These are phyloP conservation scores for Calosoma granatense DNA, from an alignment of 1,140 invertebrate species.

Conservation along the genomic window DNA sequence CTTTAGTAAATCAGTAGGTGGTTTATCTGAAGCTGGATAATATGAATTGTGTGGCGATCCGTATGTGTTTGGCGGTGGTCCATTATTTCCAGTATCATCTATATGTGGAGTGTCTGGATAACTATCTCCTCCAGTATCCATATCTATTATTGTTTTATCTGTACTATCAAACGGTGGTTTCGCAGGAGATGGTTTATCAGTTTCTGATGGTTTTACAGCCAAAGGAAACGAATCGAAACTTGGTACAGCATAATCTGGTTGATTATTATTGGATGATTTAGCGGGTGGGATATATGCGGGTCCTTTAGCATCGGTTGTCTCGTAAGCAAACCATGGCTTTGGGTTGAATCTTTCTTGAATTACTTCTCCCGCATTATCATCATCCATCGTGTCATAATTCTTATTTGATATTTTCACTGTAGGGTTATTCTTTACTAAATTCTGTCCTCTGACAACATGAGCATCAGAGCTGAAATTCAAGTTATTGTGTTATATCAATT, in stretches of 20 bases:
- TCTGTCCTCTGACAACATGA: conserved; percentile 19
- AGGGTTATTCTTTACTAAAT: conserved; percentile 17
- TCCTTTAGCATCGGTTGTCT: not conserved
- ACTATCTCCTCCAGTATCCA: no score
- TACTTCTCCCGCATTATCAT: conserved; percentile 26
- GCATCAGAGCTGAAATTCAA: conserved; percentile 21
- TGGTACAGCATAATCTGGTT: conserved; percentile 1
- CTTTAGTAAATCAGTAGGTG: conserved; percentile 15
- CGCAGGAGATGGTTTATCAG: conserved; percentile 14
- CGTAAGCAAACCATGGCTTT: conserved; percentile 26
- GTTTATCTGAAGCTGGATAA: conserved; percentile 24
- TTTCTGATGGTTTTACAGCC: conserved; percentile 11
- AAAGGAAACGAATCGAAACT: conserved; percentile 8
- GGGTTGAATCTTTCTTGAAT: conserved; percentile 29
- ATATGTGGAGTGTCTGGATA: not conserved
- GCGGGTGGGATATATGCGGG: conserved; percentile 12
- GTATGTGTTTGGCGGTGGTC: conserved; percentile 16
- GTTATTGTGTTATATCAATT: no score
- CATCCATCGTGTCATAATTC: no score
- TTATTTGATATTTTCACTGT: conserved; percentile 16
- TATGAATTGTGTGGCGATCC: conserved; percentile 26
- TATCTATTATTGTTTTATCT: not conserved
- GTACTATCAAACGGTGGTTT: conserved; percentile 13
- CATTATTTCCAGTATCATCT: not conserved
- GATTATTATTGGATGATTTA: conserved; percentile 15